Evolutionary conservation across 1,140 invertebrate species (phyloP).

Genomic region (Microplitis mediator): DNA sequence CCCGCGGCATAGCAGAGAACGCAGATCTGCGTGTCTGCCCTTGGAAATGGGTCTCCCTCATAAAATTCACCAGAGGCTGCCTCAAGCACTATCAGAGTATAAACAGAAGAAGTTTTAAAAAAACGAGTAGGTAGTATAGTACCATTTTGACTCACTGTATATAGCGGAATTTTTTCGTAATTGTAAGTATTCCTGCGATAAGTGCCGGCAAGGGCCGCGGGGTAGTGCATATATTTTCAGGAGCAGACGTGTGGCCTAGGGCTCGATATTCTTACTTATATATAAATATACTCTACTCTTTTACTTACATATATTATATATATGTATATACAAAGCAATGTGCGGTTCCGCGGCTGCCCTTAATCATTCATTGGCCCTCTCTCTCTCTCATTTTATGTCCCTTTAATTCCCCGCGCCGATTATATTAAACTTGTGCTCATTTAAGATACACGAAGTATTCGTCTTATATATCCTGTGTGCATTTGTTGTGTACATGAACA

Average conservation of each 20-base stretch:
- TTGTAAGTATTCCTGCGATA: slow-evolving; percentile 34
- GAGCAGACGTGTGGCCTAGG: slow-evolving; percentile 13
- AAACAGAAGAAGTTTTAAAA: not conserved
- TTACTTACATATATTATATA: not conserved
- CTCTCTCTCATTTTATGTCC: not conserved
- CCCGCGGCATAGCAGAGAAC: not conserved
- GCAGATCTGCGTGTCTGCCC: not conserved
- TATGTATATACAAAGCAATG: too few relatives aligned
- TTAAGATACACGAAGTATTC: not conserved
- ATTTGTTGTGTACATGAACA: not conserved
- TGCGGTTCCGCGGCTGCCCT: too few relatives aligned
- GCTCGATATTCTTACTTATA: slow-evolving; percentile 10
- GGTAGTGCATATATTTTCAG: slow-evolving; percentile 9
- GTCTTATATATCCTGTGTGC: too few relatives aligned
- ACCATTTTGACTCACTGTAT: slow-evolving; percentile 2
- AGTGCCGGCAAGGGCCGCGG: slow-evolving; percentile 18
- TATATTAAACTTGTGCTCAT: not conserved
- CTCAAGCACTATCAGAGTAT: not conserved
- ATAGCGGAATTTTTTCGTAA: slow-evolving; percentile 36
- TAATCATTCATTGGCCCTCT: not conserved
- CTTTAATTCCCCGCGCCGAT: too few relatives aligned
- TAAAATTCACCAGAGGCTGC: slow-evolving; percentile 5
- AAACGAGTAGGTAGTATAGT: not conserved
- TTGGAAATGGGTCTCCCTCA: slow-evolving; percentile 9
- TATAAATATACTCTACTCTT: not conserved